phyloP scores from a whole-genome alignment of 1,140 invertebrate species.

The Drosophila neocordata region DNA sequence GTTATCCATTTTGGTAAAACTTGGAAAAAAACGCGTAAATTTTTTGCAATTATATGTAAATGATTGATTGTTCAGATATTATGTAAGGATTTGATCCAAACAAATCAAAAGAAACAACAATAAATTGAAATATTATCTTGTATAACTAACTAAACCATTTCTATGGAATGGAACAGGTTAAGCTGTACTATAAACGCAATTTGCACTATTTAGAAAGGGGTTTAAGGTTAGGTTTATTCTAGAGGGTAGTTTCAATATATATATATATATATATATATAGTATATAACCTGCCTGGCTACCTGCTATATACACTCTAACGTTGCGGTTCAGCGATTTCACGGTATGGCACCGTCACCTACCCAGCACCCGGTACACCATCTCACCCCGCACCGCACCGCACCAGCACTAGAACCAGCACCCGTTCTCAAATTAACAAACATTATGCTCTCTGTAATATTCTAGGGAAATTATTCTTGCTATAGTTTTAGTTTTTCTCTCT shows the following conservation, averaged over 20 bases:
- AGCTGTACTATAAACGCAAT: conserved; percentile 48
- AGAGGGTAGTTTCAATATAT: conserved; percentile 1
- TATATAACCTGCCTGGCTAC: conserved; percentile 22
- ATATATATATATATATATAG: neutral
- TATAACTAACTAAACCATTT: neutral
- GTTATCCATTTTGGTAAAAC: conserved; percentile 48
- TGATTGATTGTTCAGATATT: conserved; percentile 52
- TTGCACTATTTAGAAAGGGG: conserved; percentile 28
- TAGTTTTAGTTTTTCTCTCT: conserved; percentile 26
- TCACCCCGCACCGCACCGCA: conserved; percentile 47
- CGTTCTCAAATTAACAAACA: conserved; percentile 61
- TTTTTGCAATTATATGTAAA: conserved; percentile 69
- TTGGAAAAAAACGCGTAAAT: conserved; percentile 60
- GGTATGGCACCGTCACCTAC: conserved; percentile 56
- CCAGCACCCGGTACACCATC: neutral
- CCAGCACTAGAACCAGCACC: conserved; percentile 1
- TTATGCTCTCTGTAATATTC: conserved; percentile 65
- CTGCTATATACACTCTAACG: conserved; percentile 37
- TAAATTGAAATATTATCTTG: neutral
- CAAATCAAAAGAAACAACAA: too few relatives aligned
- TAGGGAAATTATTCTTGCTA: conserved; percentile 21
- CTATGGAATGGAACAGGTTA: conserved; percentile 8
- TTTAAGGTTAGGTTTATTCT: conserved; percentile 32
- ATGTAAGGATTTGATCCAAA: too few relatives aligned
- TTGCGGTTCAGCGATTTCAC: conserved; percentile 72